Conservation (phyloP, 2,888 invertebrate species). For the Aleiodes alternator region DNA sequence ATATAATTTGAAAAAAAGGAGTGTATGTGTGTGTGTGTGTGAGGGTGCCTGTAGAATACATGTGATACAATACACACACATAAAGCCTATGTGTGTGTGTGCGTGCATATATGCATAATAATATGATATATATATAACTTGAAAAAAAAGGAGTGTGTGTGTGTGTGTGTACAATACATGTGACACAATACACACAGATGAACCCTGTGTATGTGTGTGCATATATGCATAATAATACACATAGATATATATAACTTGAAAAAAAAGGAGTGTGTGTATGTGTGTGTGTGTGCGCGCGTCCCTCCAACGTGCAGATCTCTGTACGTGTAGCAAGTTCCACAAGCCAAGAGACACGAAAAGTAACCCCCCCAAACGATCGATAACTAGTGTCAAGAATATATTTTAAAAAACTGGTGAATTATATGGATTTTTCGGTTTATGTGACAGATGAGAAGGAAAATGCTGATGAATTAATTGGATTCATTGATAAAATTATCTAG, state of each 20-base stretch:
- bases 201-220: conserved; percentile 17
- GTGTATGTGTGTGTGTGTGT: too few relatives aligned
- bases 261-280: too few relatives aligned
- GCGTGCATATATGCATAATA: too few relatives aligned
- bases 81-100: conserved; percentile 28
- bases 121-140: too few relatives aligned
- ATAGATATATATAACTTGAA: too few relatives aligned
- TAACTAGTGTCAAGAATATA: conserved; percentile 50
- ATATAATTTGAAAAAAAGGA: too few relatives aligned
- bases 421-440: not conserved
- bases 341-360: conserved; percentile 49
- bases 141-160: too few relatives aligned
- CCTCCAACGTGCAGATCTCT: conserved; percentile 13
- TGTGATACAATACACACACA: too few relatives aligned
- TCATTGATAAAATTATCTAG: not conserved
- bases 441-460: not conserved
- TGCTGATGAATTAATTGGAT: not conserved
- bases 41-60: too few relatives aligned
- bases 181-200: too few relatives aligned
- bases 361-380: conserved; percentile 55
- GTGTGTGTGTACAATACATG: not conserved
- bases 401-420: not conserved
- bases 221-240: not conserved
- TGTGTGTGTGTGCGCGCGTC: not conserved
- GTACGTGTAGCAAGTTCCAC: conserved; percentile 8